Percentiles rank a stretch among this genome's conserved stretches.
These are phyloP conservation scores for Microlaimidae sp. DNA, from an alignment of 2,888 invertebrate genomes.

Conservation along the genomic window DNA sequence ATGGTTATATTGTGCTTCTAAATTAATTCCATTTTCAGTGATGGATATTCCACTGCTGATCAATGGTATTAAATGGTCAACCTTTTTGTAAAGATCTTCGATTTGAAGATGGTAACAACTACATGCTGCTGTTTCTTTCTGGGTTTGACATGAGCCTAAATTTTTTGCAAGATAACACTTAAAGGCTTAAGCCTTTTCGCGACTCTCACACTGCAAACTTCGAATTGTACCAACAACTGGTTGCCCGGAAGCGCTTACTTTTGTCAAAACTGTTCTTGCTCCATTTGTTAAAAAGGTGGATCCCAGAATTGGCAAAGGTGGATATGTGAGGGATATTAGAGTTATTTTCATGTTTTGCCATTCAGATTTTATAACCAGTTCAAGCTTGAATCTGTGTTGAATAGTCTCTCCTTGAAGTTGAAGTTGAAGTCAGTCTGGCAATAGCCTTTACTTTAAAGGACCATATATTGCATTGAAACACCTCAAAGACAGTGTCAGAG, in stretches of 20 bases:
- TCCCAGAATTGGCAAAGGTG: conserved; percentile 2
- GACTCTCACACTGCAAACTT: not conserved
- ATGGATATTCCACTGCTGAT: not conserved
- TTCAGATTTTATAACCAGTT: not conserved
- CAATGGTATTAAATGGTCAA: not conserved
- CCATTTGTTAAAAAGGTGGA: conserved; percentile 10
- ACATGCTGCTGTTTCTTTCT: not conserved
- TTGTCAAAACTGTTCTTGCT: not conserved
- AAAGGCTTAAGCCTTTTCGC: not conserved
- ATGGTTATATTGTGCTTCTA: not conserved
- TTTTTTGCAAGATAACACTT: not conserved
- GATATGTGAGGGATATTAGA: conserved; percentile 1
- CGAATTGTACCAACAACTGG: not conserved
- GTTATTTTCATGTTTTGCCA: not conserved
- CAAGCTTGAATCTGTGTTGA: not conserved
- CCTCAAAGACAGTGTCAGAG: conserved; percentile 2
- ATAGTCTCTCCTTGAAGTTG: not conserved
- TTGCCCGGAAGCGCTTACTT: not conserved
- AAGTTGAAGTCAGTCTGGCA: too few species aligned
- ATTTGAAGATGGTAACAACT: not conserved
- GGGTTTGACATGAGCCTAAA: conserved; percentile 8
- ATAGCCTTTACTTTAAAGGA: not conserved
- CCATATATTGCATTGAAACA: conserved; percentile 8
- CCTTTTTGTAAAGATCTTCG: not conserved
- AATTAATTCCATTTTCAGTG: not conserved